Evolutionary conservation across 2,113 vertebrate species (phyloP), one percentile per base, ranked within the genome.

Genomic region (Loxodonta africana): DNA sequence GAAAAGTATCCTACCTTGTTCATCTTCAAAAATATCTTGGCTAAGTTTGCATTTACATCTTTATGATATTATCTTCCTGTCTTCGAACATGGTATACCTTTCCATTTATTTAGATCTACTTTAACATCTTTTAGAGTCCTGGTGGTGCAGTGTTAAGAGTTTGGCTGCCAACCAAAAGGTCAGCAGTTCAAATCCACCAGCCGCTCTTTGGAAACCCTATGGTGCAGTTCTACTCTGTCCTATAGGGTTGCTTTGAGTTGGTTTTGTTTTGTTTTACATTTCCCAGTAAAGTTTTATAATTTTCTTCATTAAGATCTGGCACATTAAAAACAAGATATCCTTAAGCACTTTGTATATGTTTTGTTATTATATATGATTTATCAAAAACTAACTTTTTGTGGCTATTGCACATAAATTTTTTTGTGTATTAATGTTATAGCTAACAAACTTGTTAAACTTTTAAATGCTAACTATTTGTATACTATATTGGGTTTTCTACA

Each of bases 281-380:
- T 84, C 83, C 90, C 23, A 76, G 67, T 89, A 48, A 91, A 83
- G 17, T 62, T 83, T 86, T 90, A 53, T 73, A 17, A 82, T 88
- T 94, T 90, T 87, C 48, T 90, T 83, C 21, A 86, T 71, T 93
- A 60, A 76, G 77, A 23, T 71, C 12, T 77, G 91, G n/a, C 88
- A 53, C 26, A 85, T 88, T 92, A 74, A 18, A 67, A 88, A 88
- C 83, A 96, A 77, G 44, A 78, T 89, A 88, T 77, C 84, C 46
- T 63, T 83, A 67, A 20, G 23, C 25, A 77, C 21, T 82, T 93
- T 30, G 69, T 2, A 30, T 25, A 78, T 83, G 80, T 92, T 33
- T 89, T 94, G 69, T 53, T 74, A 78, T 51, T 86, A 53, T 77
- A 53, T 77, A 63, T 41, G 18, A 9, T 60, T 94, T 85, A 65